Conservation (phyloP, 2,797 vertebrate genomes). For the Centropyge bicolor region DNA sequence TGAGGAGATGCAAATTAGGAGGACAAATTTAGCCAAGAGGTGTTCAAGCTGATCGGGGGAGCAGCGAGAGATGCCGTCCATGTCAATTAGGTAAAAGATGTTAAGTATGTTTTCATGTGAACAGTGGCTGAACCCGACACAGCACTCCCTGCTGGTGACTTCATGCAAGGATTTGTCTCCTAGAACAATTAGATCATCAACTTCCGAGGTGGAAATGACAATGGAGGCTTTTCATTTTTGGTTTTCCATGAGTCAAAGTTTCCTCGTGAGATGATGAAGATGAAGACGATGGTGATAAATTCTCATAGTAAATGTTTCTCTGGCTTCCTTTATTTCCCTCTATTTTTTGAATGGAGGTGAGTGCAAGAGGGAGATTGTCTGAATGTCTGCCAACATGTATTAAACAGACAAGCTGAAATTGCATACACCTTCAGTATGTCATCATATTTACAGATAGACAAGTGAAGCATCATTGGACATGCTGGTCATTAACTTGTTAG, state of each 20-base stretch:
- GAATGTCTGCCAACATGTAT: neutral
- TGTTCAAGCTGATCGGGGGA: slow-evolving; percentile 19
- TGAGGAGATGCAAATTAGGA: slow-evolving; percentile 37
- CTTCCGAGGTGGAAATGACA: slow-evolving; percentile 20
- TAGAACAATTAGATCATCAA: slow-evolving; percentile 21
- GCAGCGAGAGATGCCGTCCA: slow-evolving; percentile 16
- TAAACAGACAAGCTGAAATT: neutral
- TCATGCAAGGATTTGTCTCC: slow-evolving; percentile 1
- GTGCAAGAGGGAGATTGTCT: neutral
- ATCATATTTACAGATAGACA: slow-evolving; percentile 3
- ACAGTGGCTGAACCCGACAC: slow-evolving; percentile 41
- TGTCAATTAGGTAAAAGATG: slow-evolving; percentile 43
- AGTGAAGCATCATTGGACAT: neutral
- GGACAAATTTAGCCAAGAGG: slow-evolving; percentile 33
- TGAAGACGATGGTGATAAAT: neutral
- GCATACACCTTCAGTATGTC: neutral
- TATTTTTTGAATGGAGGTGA: neutral
- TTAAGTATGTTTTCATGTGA: slow-evolving; percentile 37
- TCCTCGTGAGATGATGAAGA: neutral
- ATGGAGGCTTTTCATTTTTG: neutral
- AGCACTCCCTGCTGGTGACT: slow-evolving; percentile 52
- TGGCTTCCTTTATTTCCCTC: neutral
- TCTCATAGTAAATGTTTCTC: neutral
- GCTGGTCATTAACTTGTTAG: neutral
- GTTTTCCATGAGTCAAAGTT: neutral